Base-by-base conservation (phyloP, 2,113 vertebrate species). In the Macroglossus sobrinus region DNA sequence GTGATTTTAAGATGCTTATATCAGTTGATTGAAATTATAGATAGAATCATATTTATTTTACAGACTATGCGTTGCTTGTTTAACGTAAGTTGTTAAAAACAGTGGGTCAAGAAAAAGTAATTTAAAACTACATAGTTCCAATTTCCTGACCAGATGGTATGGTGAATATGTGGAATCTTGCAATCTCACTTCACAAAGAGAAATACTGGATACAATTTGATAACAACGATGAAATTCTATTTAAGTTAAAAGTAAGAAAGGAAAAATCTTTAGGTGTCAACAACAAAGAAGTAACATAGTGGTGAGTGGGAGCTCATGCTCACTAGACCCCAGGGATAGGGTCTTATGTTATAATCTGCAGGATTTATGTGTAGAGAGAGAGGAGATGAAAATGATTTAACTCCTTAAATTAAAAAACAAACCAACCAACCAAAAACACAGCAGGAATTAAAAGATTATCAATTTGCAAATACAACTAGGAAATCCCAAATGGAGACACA, bases 31-130 rank as follows among this genome's bases (percentile, higher is more conserved):
- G 28, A 79, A 89, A 82, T 63, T 96, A 95, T 5, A 80, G 47
- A 84, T 3, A 75, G 72, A 95, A 72, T 86, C 13, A 26, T 61
- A 84, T 47, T 89, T 94, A 59, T 35, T 95, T 84, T 91, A 96
- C 0, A 93, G 72, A 87, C 21, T 66, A 86, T 8, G 22, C 9
- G 26, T 64, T 90, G 24, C 30, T 86, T 94, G n/a, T 24, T 79
- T 90, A 93, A 88, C 4, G n/a, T 30, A 85, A 72, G 87, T 6
- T 78, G 53, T 68, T 89, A 87, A 59, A 35, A 71, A 91, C 3
- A 50, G 55, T 59, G 12, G 30, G 28, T 55, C 50, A 95, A 78
- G 74, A 72, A 93, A 91, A 91, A 59, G 55, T 45, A 35, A 71
- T 53, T 90, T 86, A 79, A 63, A 82, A 90, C 9, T 50, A 16